Conservation (phyloP, 35 echinoderm and acorn worm genomes). For the Diadema setosum region DNA sequence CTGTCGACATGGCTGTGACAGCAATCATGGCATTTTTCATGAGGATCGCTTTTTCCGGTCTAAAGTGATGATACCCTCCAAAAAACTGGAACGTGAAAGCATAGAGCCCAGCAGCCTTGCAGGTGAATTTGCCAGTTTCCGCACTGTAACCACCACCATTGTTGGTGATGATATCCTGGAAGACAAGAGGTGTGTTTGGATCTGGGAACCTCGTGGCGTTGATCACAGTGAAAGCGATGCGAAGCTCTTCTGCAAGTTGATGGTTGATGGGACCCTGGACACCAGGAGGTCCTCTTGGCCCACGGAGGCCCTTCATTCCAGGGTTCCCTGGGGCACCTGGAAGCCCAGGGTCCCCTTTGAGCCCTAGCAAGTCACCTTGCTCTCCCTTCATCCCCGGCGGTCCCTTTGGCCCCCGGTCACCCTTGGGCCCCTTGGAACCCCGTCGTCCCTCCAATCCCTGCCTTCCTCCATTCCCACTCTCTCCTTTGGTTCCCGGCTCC, state of each 20-base stretch:
- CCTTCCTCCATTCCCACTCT: background rate
- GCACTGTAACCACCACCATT: background rate
- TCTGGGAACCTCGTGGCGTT: background rate
- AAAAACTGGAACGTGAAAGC: conserved; percentile 5
- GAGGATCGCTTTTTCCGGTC: background rate
- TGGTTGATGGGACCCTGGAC: background rate
- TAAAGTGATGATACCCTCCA: background rate
- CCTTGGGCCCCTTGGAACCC: background rate
- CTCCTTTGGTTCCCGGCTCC: background rate
- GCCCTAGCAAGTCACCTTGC: background rate
- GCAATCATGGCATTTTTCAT: background rate
- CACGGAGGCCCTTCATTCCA: background rate
- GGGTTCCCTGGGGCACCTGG: background rate
- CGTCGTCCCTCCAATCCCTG: background rate
- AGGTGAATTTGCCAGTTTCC: conserved; percentile 8
- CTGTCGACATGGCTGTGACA: background rate
- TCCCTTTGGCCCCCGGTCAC: background rate
- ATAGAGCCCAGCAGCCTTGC: background rate
- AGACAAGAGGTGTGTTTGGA: background rate
- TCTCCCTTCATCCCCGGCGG: conserved; percentile 4
- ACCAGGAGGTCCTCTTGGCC: background rate
- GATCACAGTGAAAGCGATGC: background rate
- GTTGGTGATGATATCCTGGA: background rate
- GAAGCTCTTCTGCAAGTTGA: background rate
- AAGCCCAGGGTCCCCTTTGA: background rate